Evolutionary conservation across 2,113 vertebrate genomes (phyloP).

Genomic region (Vanacampus margaritifer): DNA sequence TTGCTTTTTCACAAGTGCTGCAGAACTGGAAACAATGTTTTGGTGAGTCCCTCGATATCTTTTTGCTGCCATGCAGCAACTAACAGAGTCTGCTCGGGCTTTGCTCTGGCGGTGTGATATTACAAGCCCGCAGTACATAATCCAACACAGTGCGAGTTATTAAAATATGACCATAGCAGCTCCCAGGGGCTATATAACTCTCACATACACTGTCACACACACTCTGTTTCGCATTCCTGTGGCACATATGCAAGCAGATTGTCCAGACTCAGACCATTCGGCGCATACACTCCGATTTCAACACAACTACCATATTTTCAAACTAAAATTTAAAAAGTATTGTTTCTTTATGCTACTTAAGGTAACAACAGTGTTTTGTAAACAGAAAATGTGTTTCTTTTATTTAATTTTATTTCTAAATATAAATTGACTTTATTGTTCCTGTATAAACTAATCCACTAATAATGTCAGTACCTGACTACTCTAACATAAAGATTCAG

Average conservation of each 20-base stretch:
- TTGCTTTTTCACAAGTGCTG: slow-evolving; percentile 71
- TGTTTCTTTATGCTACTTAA: background rate
- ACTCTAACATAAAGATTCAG: too few species aligned
- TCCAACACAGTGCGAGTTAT: slow-evolving; percentile 67
- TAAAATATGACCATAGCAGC: slow-evolving; percentile 70
- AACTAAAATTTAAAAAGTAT: background rate
- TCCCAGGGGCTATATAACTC: slow-evolving; percentile 60
- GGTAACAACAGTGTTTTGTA: background rate
- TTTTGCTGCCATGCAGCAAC: slow-evolving; percentile 42
- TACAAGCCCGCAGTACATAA: slow-evolving; percentile 68
- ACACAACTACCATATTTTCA: slow-evolving; percentile 13
- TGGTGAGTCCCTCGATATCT: slow-evolving; percentile 58
- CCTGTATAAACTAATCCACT: too few species aligned
- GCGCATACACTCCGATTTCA: slow-evolving; percentile 27
- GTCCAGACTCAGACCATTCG: slow-evolving; percentile 21
- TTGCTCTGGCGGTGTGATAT: slow-evolving; percentile 64
- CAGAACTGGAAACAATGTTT: slow-evolving; percentile 72
- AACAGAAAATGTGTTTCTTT: background rate
- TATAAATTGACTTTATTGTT: background rate
- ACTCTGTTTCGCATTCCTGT: slow-evolving; percentile 45
- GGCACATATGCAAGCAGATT: slow-evolving; percentile 37
- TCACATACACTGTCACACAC: slow-evolving; percentile 42
- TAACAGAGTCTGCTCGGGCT: slow-evolving; percentile 59
- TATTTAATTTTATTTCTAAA: background rate
- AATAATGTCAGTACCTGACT: too few species aligned